Conservation (phyloP, 1,140 invertebrate species). For the Cherax quadricarinatus region DNA sequence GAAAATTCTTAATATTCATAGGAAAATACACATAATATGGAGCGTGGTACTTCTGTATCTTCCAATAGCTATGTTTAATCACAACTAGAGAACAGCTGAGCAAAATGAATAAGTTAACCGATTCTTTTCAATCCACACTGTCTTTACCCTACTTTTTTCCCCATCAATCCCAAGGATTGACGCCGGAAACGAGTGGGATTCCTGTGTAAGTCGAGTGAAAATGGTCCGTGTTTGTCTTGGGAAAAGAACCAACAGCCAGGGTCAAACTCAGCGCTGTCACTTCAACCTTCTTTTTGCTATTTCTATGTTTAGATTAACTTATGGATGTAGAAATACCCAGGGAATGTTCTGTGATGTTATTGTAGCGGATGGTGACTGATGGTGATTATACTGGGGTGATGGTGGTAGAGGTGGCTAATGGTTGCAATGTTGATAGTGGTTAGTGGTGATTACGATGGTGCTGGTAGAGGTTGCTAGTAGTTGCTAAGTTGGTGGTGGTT, state of each 20-base stretch:
- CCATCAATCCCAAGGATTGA: background rate
- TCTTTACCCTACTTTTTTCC: background rate
- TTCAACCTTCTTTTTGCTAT: background rate
- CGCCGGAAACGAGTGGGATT: background rate
- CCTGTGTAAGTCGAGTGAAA: background rate
- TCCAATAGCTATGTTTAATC: no score
- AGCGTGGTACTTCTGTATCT: no score
- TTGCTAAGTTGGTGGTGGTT: no score
- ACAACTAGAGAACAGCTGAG: no score
- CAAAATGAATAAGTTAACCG: no score
- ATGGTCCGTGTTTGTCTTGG: background rate
- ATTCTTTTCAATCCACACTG: background rate
- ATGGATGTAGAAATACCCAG: background rate
- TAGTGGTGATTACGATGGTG: background rate
- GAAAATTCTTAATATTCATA: no score
- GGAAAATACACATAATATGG: no score
- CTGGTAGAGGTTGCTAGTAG: no score
- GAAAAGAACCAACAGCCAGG: background rate
- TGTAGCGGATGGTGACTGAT: background rate
- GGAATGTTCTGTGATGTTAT: background rate
- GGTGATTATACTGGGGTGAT: slow-evolving; percentile 9
- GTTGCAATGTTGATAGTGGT: no score
- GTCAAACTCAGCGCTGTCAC: background rate
- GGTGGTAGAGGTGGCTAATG: background rate
- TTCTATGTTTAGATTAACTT: background rate